Evolutionary conservation across 2,888 invertebrate genomes (phyloP).

Genomic region (Sphinx pinastri): DNA sequence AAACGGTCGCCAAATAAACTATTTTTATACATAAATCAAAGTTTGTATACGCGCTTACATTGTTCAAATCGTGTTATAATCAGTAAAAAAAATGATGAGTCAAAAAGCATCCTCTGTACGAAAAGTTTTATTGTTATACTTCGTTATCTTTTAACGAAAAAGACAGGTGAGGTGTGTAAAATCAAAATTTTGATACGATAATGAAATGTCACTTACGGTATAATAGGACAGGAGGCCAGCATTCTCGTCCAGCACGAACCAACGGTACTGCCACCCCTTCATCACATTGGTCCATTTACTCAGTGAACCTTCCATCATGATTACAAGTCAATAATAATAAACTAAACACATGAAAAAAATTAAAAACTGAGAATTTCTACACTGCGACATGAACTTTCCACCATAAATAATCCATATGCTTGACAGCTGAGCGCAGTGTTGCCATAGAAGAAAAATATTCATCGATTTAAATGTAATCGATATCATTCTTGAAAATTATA

Average conservation of each 20-base stretch:
- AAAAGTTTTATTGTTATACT: neutral
- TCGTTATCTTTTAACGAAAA: neutral
- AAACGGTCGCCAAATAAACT: neutral
- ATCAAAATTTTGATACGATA: conserved; percentile 24
- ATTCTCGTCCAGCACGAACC: conserved; percentile 99
- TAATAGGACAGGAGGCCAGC: conserved; percentile 98
- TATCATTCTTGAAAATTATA: too few relatives aligned
- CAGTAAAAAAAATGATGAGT: neutral
- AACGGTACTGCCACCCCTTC: conserved; percentile 99
- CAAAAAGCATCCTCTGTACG: too few relatives aligned
- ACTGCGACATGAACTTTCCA: conserved; percentile 62
- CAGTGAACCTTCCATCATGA: conserved; percentile 94
- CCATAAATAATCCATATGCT: conserved; percentile 77
- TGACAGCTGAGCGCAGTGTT: conserved; percentile 58
- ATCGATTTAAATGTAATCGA: conserved; percentile 23
- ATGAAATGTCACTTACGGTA: conserved; percentile 90
- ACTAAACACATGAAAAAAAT: conserved; percentile 68
- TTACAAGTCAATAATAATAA: conserved; percentile 63
- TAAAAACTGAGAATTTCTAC: conserved; percentile 71
- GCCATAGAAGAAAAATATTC: conserved; percentile 45
- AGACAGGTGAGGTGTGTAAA: conserved; percentile 9
- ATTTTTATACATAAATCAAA: conserved; percentile 2
- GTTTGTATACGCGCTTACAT: conserved; percentile 1
- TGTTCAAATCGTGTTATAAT: too few relatives aligned
- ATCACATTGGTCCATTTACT: conserved; percentile 99